These are phyloP conservation scores for Matsumyia berberina DNA, from an alignment of 2,888 invertebrate genomes.

Conservation along the genomic window DNA sequence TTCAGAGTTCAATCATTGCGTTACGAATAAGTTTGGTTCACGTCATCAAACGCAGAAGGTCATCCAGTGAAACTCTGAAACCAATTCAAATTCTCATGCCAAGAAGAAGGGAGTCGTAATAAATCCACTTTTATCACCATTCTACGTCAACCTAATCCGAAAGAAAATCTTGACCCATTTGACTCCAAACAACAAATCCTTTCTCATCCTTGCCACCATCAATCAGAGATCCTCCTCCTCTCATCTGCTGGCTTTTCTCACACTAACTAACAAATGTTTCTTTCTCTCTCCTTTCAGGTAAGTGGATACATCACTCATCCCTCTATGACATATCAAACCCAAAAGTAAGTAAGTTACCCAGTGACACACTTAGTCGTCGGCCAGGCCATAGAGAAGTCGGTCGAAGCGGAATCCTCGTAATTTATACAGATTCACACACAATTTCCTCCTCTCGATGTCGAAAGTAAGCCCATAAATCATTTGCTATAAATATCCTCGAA, in stretches of 20 bases:
- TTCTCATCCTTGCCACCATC: not conserved
- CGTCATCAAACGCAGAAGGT: no score
- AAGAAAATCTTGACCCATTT: slow-evolving; percentile 54
- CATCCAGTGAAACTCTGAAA: slow-evolving; percentile 11
- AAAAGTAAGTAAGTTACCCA: slow-evolving; percentile 49
- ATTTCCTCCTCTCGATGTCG: slow-evolving; percentile 45
- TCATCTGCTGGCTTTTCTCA: slow-evolving; percentile 34
- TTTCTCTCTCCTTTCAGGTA: slow-evolving; percentile 49
- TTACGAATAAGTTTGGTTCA: no score
- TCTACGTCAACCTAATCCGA: slow-evolving; percentile 24
- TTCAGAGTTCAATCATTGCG: no score
- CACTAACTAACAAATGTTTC: slow-evolving; percentile 43
- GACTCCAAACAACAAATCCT: not conserved
- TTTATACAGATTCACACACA: slow-evolving; percentile 60
- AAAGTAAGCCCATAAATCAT: slow-evolving; percentile 62
- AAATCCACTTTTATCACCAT: slow-evolving; percentile 46
- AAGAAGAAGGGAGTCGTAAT: not conserved
- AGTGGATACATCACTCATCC: slow-evolving; percentile 50
- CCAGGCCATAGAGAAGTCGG: not conserved
- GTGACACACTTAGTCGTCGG: slow-evolving; percentile 32
- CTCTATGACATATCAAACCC: slow-evolving; percentile 30
- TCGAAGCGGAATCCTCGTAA: slow-evolving; percentile 26
- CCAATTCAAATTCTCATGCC: not conserved
- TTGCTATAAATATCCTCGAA: slow-evolving; percentile 63
- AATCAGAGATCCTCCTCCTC: slow-evolving; percentile 11